Evolutionary conservation across 1,140 invertebrate genomes (phyloP).

Genomic region (Sinella curviseta): DNA sequence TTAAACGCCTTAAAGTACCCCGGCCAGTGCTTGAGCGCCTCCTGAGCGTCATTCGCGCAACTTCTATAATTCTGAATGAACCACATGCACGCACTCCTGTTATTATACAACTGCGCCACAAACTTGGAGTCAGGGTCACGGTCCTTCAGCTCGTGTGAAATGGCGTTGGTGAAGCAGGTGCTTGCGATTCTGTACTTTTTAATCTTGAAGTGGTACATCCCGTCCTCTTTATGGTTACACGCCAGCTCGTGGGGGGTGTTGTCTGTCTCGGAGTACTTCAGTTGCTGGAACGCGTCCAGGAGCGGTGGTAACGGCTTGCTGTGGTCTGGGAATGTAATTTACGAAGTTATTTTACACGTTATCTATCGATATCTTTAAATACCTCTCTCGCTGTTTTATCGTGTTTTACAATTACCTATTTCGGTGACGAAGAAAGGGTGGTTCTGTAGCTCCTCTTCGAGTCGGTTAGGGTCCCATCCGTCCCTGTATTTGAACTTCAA

Average conservation of each 20-base stretch:
- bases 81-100: constrained; percentile 84
- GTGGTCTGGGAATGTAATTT: neutral
- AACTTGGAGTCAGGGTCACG: constrained; percentile 64
- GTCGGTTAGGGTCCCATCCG: neutral
- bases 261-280: constrained; percentile 86
- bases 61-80: constrained; percentile 81
- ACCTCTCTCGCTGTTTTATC: too few relatives aligned
- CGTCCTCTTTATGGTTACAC: constrained; percentile 90
- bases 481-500: neutral
- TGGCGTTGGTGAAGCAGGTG: constrained; percentile 82
- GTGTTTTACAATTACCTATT: too few relatives aligned
- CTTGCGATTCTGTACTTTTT: constrained; percentile 92
- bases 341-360: neutral
- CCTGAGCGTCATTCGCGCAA: constrained; percentile 71
- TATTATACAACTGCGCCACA: constrained; percentile 83
- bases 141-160: constrained; percentile 59
- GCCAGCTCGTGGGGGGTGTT: constrained; percentile 84
- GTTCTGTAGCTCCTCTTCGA: neutral
- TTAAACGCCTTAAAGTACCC: constrained; percentile 76
- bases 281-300: constrained; percentile 65
- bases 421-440: constrained; percentile 21
- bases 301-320: constrained; percentile 1
- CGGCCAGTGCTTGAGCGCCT: constrained; percentile 73
- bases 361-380: too few relatives aligned
- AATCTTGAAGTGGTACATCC: constrained; percentile 92